Evolutionary conservation across 2,888 invertebrate species (phyloP).

Genomic region (Poecilus cupreus): DNA sequence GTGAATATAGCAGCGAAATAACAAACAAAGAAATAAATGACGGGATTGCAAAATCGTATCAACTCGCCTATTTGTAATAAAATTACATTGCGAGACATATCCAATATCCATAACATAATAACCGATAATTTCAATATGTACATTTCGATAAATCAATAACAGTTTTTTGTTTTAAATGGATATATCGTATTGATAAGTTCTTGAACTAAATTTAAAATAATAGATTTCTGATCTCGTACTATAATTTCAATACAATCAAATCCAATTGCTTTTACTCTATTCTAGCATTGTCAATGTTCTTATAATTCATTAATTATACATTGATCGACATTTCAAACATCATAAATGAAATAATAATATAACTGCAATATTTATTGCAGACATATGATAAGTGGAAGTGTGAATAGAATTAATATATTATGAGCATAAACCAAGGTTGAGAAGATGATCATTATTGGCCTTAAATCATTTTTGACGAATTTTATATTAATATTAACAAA

Average conservation of each 20-base stretch:
- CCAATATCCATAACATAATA: neutral
- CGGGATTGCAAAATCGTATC: too few species aligned
- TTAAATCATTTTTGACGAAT: too few species aligned
- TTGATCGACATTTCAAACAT: neutral
- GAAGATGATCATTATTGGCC: too few species aligned
- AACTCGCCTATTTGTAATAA: too few species aligned
- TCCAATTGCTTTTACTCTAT: neutral
- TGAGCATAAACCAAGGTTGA: too few species aligned
- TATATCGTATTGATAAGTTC: neutral
- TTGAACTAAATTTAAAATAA: neutral
- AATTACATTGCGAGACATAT: too few species aligned
- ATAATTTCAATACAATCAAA: neutral
- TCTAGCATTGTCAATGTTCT: neutral
- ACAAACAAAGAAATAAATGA: too few species aligned
- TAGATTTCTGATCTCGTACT: neutral
- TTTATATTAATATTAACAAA: too few species aligned
- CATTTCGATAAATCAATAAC: neutral
- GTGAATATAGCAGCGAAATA: too few species aligned
- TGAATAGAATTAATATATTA: too few species aligned
- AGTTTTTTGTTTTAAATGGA: neutral
- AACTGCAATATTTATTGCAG: too few species aligned
- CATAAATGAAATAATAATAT: neutral
- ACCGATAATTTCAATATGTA: neutral
- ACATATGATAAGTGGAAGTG: too few species aligned
- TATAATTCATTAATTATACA: slow-evolving; percentile 23